Base-by-base conservation (phyloP, 2,797 vertebrate species). In the Characodon lateralis region DNA sequence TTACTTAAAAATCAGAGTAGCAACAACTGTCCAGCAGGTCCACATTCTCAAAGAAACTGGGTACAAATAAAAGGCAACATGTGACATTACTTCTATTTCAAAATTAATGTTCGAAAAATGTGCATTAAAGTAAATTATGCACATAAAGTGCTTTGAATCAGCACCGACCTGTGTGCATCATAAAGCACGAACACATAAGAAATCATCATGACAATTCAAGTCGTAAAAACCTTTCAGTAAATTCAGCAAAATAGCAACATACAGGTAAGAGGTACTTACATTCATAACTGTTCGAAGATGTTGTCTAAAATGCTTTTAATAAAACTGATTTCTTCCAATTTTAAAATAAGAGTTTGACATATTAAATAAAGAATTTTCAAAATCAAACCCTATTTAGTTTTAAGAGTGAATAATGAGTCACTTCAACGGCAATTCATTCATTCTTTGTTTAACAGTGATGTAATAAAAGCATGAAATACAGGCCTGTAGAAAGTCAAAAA, bases 1-100 rank as follows among this genome's bases (percentile, higher is more conserved):
- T 3, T n/a, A 35, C 46, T 51, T 74, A 13, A 76, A 43, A 78
- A 76, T 50, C 13, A 78, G 51, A 72, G 51, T 68, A 50, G n/a
- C 13, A 73, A 78, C 92, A 92, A 94, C 94, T 95, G 96, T 76
- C 96, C 95, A 95, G 95, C 96, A 97, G 95, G 88, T 93, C 90
- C 73, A 92, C 92, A 88, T 83, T 75, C 41, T 76, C 26, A 82
- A 80, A 77, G 73, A 71, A 59, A 78, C 86, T 35, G 41, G 46
- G n/a, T 83, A 87, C 55, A 88, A 84, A 56, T 22, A 73, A 58
- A 56, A 41, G 13, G 22, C 39, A 41, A 46, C 35, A 43, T 35
- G 5, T 53, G 9, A 55, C 9, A 35, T 65, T 41, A 8, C 28
- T 28, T 35, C 20, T 22, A 12, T 72, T 55, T 10, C 22, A 31